Evolutionary conservation across 2,888 invertebrate species (phyloP).

Genomic region (Platycnemis pennipes): DNA sequence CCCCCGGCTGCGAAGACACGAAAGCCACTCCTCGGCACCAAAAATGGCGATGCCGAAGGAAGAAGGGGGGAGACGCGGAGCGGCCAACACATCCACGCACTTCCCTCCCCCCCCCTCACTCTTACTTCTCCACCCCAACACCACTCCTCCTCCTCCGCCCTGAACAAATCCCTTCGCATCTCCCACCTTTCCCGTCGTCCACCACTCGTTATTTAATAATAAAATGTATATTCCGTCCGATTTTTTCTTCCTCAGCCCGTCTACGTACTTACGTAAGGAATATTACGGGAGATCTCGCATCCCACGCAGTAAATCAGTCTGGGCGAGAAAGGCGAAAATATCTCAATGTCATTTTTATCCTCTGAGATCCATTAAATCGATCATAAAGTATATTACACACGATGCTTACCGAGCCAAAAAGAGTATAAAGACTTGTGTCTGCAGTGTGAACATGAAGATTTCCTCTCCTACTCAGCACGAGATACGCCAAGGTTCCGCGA

Average conservation of each 20-base stretch:
- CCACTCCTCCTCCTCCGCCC: neutral
- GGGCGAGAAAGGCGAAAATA: too few species aligned
- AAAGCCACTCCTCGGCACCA: slow-evolving; percentile 59
- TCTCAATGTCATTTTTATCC: too few species aligned
- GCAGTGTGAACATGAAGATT: too few species aligned
- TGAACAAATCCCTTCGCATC: neutral
- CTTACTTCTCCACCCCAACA: neutral
- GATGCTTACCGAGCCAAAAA: too few species aligned
- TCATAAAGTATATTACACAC: too few species aligned
- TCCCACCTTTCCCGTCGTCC: neutral
- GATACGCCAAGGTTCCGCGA: too few species aligned
- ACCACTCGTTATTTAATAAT: neutral
- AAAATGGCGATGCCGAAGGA: slow-evolving; percentile 48
- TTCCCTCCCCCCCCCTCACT: neutral
- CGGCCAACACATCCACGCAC: slow-evolving; percentile 50
- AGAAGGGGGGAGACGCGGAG: neutral
- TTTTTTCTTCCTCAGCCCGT: neutral
- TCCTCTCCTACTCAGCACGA: too few species aligned
- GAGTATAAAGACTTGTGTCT: too few species aligned
- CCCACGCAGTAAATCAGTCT: too few species aligned
- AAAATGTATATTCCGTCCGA: neutral
- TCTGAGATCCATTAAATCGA: too few species aligned
- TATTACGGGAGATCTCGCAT: too few species aligned
- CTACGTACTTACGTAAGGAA: too few species aligned
- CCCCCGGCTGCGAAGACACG: neutral